Evolutionary conservation across 2,113 vertebrate species (phyloP), one percentile per base, ranked within the genome.

Genomic region (Redunca redunca): DNA sequence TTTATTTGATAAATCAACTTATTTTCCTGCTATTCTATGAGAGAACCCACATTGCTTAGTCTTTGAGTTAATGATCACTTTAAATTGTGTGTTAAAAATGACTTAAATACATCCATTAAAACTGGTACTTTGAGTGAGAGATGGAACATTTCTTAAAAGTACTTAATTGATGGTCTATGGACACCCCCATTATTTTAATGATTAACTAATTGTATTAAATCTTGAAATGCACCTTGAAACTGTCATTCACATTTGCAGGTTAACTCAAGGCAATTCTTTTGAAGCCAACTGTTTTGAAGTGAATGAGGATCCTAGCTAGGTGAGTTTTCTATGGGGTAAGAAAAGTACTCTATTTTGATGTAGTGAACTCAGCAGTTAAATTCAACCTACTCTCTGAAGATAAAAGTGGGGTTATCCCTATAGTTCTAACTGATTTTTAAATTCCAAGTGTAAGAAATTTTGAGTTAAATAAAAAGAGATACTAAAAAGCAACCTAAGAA

Each of bases 191-290:
- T 91, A 89, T 94, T 97, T 94, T 46, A 95, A 21, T 67, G 26
- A 94, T 71, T 95, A 93, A 88, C 94, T 91, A 97, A 95, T 89
- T 95, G n/a, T 88, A 81, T 94, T 92, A 83, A 89, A 91, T 95
- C 33, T 30, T 95, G 50, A 96, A 28, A 19, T 88, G 48, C 25
- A 55, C n/a, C 58, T 96, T 71, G n/a, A 93, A 92, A 48, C 74
- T 97, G 50, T 96, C 94, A 87, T 43, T 96, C 62, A 88, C 23
- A 28, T 82, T 96, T 86, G 4, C 64, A 95, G 60, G 46, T 94
- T 96, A 96, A 97, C 57, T 88, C 33, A 90, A 77, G 81, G 30
- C n/a, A 77, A 74, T 80, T 9, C 6, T 92, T 88, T 52, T 90
- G 93, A 96, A 95, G 88, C 15, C 5, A 33, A 60, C 13, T 30